These are phyloP conservation scores for Chitala chitala DNA, from an alignment of 2,113 vertebrate genomes.

Conservation along the genomic window DNA sequence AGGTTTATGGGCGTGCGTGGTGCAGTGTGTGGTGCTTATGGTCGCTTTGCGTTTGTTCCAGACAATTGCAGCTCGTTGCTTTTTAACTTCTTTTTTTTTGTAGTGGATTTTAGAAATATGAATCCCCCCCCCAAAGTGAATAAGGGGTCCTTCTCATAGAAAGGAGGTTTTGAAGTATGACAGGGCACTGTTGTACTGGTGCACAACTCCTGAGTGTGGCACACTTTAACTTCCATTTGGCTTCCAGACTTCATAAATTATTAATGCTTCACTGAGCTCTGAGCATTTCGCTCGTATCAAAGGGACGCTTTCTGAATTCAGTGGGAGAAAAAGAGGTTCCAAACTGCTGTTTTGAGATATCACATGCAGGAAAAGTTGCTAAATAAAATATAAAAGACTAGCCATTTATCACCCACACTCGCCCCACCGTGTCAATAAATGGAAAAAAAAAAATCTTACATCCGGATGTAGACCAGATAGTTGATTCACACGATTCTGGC, in stretches of 20 bases:
- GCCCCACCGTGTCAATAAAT: neutral
- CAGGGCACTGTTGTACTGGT: conserved; percentile 21
- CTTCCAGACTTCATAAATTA: conserved; percentile 35
- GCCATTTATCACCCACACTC: neutral
- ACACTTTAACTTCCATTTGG: conserved; percentile 25
- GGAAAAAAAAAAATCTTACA: too few species aligned
- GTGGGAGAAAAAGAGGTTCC: neutral
- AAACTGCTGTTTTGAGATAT: neutral
- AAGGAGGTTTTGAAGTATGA: conserved; percentile 10
- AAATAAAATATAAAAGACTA: conserved; percentile 1
- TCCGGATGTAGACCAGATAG: neutral
- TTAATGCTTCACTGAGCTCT: conserved; percentile 21
- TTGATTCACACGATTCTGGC: conserved; percentile 5
- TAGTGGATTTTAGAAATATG: too few species aligned
- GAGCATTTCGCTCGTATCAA: conserved; percentile 19
- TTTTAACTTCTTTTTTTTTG: too few species aligned
- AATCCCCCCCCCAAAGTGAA: too few species aligned
- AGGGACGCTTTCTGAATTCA: conserved; percentile 3
- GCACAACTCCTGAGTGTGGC: conserved; percentile 8
- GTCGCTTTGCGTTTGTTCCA: neutral
- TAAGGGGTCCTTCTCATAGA: neutral
- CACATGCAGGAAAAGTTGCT: conserved; percentile 11
- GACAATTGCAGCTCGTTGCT: too few species aligned
- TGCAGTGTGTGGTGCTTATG: neutral
- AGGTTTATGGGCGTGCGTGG: neutral